Percentiles rank a stretch among this genome's conserved stretches.
These are phyloP conservation scores for Mamestra configurata DNA, from an alignment of 1,140 invertebrate genomes.

Conservation along the genomic window DNA sequence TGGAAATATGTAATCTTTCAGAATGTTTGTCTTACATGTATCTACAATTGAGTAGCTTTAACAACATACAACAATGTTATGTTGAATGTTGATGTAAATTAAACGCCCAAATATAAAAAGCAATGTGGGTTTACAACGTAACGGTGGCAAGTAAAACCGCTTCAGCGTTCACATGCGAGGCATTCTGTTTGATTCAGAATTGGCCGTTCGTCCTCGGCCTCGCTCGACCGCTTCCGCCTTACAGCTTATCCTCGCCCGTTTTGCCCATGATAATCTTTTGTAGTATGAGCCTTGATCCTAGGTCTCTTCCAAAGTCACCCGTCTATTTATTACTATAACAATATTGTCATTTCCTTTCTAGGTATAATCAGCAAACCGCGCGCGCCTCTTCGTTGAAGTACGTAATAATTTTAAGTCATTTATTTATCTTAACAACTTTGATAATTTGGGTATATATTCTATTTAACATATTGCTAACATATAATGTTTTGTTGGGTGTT, in stretches of 20 bases:
- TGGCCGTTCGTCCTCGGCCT: slow-evolving; percentile 83
- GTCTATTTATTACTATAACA: slow-evolving; percentile 71
- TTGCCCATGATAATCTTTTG: slow-evolving; percentile 82
- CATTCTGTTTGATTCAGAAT: slow-evolving; percentile 77
- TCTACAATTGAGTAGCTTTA: background rate
- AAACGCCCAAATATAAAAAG: slow-evolving; percentile 22
- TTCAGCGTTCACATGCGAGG: slow-evolving; percentile 61
- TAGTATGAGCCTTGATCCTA: slow-evolving; percentile 77
- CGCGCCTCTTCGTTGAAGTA: slow-evolving; percentile 84
- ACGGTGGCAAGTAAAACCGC: slow-evolving; percentile 54
- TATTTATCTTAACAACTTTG: slow-evolving; percentile 55
- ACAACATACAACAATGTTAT: background rate
- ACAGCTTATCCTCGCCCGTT: slow-evolving; percentile 82
- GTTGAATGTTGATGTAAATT: background rate
- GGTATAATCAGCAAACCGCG: slow-evolving; percentile 86
- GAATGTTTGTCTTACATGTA: background rate
- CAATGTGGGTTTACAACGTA: slow-evolving; percentile 55
- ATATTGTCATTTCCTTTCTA: slow-evolving; percentile 84
- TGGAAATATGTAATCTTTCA: background rate
- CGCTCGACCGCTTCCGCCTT: slow-evolving; percentile 81
- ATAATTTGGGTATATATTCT: slow-evolving; percentile 9
- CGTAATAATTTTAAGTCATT: slow-evolving; percentile 74
- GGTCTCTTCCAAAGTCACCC: slow-evolving; percentile 70
- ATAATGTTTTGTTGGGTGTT: background rate
- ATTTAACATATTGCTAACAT: slow-evolving; percentile 33